phyloP scores from a whole-genome alignment of 2,113 vertebrate species.

The Atlantisia rogersi region DNA sequence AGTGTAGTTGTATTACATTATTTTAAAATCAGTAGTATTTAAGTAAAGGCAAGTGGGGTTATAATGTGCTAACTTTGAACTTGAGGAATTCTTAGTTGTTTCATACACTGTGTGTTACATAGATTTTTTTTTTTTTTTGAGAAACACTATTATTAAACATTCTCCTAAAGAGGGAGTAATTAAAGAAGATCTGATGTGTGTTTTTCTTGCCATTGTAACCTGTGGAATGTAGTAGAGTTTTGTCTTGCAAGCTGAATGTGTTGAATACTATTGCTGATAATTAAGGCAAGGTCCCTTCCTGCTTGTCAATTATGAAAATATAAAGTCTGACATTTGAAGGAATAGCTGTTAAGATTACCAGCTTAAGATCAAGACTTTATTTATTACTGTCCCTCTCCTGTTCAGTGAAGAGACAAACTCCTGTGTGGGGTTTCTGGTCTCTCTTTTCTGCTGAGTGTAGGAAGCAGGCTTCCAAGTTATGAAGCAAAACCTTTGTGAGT shows the following conservation, averaged over 20 bases:
- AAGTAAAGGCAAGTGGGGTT: neutral
- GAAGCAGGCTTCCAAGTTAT: neutral
- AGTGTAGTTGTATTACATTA: neutral
- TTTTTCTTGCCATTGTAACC: neutral
- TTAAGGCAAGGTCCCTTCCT: neutral
- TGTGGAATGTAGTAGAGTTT: neutral
- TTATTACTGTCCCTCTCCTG: neutral
- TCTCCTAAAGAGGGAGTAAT: neutral
- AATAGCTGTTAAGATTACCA: neutral
- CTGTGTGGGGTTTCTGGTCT: accelerated
- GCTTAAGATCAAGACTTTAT: neutral
- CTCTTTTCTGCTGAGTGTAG: neutral
- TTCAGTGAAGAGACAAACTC: neutral
- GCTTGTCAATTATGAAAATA: neutral
- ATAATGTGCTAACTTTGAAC: neutral
- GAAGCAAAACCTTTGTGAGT: neutral
- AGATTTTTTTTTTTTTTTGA: neutral
- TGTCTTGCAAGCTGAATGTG: neutral
- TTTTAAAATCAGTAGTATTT: neutral
- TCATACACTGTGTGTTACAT: neutral
- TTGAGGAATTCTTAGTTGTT: neutral
- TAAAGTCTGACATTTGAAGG: conserved; percentile 10
- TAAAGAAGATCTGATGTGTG: neutral
- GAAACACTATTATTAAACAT: neutral
- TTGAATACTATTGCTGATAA: neutral